These are phyloP conservation scores for Nothoprocta pentlandii DNA, from an alignment of 2,113 vertebrate genomes.

Conservation along the genomic window DNA sequence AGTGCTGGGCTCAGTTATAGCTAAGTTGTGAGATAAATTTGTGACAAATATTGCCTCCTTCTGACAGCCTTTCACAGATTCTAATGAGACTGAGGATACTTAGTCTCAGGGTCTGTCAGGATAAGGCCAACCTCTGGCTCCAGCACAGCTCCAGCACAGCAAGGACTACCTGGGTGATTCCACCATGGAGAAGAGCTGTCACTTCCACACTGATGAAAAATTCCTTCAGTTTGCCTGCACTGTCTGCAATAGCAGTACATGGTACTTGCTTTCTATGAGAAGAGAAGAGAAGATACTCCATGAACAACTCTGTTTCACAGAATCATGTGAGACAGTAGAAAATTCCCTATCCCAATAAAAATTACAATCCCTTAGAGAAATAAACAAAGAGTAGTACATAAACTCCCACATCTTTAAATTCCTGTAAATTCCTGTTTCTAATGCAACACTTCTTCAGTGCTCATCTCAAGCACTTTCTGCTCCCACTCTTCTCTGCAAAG, in stretches of 20 bases:
- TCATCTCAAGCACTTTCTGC: fast-evolving
- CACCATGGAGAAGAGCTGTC: neutral
- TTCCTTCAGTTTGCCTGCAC: neutral
- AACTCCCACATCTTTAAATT: neutral
- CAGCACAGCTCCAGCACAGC: neutral
- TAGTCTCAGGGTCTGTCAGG: neutral
- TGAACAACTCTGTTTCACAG: neutral
- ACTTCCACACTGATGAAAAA: neutral
- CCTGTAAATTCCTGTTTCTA: neutral
- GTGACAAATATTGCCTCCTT: neutral
- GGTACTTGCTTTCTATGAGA: neutral
- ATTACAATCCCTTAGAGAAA: neutral
- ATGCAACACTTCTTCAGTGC: fast-evolving
- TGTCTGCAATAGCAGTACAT: neutral
- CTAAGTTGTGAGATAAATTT: neutral
- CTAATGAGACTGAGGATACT: neutral
- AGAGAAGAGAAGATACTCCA: neutral
- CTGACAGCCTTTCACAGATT: neutral
- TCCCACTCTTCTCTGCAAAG: neutral
- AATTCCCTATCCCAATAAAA: neutral
- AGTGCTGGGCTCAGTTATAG: conserved; percentile 9
- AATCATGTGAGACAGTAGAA: neutral
- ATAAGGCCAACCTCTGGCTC: neutral
- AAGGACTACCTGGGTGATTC: neutral
- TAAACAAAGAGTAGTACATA: neutral